Evolutionary conservation across 2,888 invertebrate genomes (phyloP), one percentile per base, ranked within the genome.

Genomic region (Microctonus brassicae): DNA sequence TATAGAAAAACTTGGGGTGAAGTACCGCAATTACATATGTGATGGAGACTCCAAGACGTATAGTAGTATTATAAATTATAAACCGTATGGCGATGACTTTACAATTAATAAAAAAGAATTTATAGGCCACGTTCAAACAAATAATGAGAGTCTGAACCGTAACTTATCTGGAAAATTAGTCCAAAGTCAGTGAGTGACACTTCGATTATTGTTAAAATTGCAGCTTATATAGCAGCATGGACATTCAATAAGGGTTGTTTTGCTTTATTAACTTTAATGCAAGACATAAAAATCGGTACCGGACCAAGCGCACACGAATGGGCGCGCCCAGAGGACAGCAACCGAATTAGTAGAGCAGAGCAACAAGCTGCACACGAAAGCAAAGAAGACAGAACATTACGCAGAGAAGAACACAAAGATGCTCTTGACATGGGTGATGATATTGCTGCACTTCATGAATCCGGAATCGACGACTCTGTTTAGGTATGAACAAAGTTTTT

Each of bases 221-320:
- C 73, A 65, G 78, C 76, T 68, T 72, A 74, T 24, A 65, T 78
- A 13, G 76, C 80, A 75, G 78, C 77, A 66, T 65, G 80, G 61
- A 75, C 72, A n/a, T 80, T 82, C 63, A 82, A 81, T 76, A 79
- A 83, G 77, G 80, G 82, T n/a, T 73, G 65, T 57, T 42, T 72
- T 68, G 62, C 76, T 58, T 69, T 79, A 13, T 67, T 82, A 55
- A 62, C 66, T 6, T 57, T 66, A 70, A 61, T 60, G 55, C 29
- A 67, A 36, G 63, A 60, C 20, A 69, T 69, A 57, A 42, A 39
- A 52, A 55, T 70, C 26, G 67, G 55, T 61, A 33, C 61, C 5
- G 65, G 65, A 42, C 61, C 36, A 69, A 69, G 69, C 34, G 29
- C 64, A 52, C 53, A 61, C 47, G 63, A 63, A 4, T 67, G 68